Base-by-base conservation (phyloP, 2,797 vertebrate species). In the Okamejei kenojei region DNA sequence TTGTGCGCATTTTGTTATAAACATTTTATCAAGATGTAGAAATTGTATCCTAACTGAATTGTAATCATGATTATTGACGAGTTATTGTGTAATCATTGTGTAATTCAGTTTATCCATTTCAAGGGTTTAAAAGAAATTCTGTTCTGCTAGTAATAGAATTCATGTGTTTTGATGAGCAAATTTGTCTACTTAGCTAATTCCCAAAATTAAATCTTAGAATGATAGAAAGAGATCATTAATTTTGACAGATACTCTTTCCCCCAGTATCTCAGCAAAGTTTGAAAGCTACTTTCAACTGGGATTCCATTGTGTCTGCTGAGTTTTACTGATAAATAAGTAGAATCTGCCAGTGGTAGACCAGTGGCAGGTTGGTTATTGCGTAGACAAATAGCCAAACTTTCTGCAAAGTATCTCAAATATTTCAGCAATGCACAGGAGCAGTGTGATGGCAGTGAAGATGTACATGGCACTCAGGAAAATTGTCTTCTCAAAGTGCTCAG, bases 401-500 rank as follows among this genome's bases (percentile, higher is more conserved):
- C 96, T 96, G 95, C 96, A 97, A 93, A 98, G 96, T 91, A 98
- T 97, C 95, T 99, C 97, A 94, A 98, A 98, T 94, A 98, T 95
- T 95, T 98, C 97, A 1, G 96, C 97, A 68, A 97, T 94, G 93
- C 97, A 98, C 93, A 98, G 96, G 5, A 97, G 94, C 26, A 98
- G 95, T 93, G 97, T 98, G 95, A 98, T 98, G 80, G 97, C 95
- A 35, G 98, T 98, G 95, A 98, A 98, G 77, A 96, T 98, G 95
- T 98, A 98, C 97, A 98, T 97, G 94, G 97, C 97, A 93, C 97
- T 97, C 94, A 98, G 97, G 95, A 98, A 98, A 95, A 98, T 97
- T 93, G 97, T 98, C 95, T 99, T 99, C 94, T 98, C 98, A 94
- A 98, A 98, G 95, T 98, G 97, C 95, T 98, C 97, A 4, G 98